Conservation (phyloP, 2,113 vertebrate species). For the Microcebus lehilahytsara region DNA sequence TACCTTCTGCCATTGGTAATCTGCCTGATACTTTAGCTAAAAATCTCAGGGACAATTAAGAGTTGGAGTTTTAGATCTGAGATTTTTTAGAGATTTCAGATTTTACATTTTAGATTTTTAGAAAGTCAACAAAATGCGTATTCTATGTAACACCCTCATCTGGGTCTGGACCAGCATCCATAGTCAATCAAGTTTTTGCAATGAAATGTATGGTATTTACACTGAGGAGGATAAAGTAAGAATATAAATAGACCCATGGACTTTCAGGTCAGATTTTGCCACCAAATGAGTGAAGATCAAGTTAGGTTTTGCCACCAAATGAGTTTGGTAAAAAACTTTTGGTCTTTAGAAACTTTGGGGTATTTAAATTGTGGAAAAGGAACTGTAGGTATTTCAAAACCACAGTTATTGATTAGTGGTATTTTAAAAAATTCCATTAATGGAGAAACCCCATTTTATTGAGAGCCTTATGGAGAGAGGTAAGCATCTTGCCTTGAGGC, state of each 20-base stretch:
- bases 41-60: neutral
- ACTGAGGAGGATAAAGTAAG: neutral
- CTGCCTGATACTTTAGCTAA: neutral
- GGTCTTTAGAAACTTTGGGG: neutral
- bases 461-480: neutral
- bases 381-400: neutral
- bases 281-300: neutral
- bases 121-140: neutral
- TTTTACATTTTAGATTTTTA: neutral
- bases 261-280: constrained; percentile 23
- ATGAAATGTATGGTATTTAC: neutral
- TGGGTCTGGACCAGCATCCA: neutral
- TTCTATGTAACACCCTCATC: neutral
- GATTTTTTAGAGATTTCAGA: neutral
- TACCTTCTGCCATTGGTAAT: neutral
- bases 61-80: neutral
- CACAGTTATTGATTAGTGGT: neutral
- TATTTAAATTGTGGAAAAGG: neutral
- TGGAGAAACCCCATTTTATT: neutral
- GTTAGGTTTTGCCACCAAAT: neutral
- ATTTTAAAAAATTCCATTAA: neutral
- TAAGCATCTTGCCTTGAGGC: neutral
- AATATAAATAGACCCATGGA: neutral
- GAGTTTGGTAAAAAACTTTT: neutral
- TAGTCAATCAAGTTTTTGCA: neutral